These are phyloP conservation scores for Drosophila neutralis DNA, from an alignment of 2,888 invertebrate genomes.

Conservation along the genomic window DNA sequence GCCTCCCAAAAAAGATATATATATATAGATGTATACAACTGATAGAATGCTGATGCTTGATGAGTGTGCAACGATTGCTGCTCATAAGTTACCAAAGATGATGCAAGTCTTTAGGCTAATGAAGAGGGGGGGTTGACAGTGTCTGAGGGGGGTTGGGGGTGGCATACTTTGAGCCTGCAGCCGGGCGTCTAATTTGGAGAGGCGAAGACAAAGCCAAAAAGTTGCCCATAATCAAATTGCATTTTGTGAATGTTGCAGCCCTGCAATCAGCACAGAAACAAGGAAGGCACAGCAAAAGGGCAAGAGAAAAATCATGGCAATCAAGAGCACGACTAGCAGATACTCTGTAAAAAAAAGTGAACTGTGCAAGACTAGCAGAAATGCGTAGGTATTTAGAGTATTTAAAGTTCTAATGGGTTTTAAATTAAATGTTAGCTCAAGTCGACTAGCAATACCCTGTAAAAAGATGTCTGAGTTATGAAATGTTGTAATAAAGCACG, in stretches of 20 bases:
- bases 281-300: not conserved
- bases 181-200: not conserved
- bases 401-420: not conserved
- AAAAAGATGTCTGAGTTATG: not conserved
- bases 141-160: not conserved
- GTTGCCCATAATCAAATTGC: conserved; percentile 76
- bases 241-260: conserved; percentile 59
- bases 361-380: rapidly evolving
- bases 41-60: conserved; percentile 31
- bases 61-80: conserved; percentile 17
- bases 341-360: conserved; percentile 5
- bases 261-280: conserved; percentile 64
- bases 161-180: conserved; percentile 9
- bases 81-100: conserved; percentile 63
- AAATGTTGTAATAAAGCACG: not conserved
- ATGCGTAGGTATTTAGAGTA: too few species aligned
- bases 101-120: conserved; percentile 76
- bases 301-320: not conserved
- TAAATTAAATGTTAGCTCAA: not conserved
- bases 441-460: not conserved
- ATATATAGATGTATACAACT: not conserved
- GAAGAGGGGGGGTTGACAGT: conserved; percentile 37
- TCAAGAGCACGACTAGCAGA: not conserved
- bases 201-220: conserved; percentile 60
- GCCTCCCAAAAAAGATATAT: conserved; percentile 30